These are phyloP conservation scores for Andrena flavipes DNA, from an alignment of 2,888 invertebrate genomes.

Conservation along the genomic window DNA sequence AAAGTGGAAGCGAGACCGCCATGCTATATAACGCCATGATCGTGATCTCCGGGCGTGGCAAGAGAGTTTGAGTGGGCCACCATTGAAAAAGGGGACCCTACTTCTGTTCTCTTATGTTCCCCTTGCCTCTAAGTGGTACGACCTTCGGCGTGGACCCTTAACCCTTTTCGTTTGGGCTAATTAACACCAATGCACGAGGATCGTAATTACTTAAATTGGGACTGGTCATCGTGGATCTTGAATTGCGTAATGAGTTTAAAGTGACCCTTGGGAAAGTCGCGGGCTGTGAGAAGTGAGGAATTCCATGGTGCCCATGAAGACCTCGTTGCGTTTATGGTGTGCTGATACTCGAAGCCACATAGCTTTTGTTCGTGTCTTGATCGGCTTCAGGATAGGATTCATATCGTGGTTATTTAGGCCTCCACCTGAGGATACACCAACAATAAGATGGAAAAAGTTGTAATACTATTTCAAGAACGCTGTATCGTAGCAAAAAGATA, in stretches of 20 bases:
- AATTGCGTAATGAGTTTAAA: background rate
- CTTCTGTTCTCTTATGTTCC: conserved; percentile 67
- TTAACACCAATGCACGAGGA: conserved; percentile 43
- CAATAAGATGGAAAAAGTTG: no score
- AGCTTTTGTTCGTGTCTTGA: conserved; percentile 71
- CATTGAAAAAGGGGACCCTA: conserved; percentile 39
- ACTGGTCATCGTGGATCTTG: background rate
- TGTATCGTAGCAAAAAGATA: background rate
- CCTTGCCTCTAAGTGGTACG: conserved; percentile 76
- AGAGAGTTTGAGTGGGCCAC: conserved; percentile 54
- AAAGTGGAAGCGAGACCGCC: conserved; percentile 15
- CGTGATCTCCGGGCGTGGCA: conserved; percentile 61
- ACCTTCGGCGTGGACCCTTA: conserved; percentile 75
- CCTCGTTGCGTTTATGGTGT: conserved; percentile 43
- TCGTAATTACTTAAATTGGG: conserved; percentile 35
- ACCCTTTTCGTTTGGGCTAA: conserved; percentile 66
- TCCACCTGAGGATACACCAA: background rate
- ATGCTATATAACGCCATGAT: background rate
- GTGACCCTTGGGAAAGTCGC: background rate
- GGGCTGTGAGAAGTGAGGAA: conserved; percentile 1
- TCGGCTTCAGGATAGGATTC: conserved; percentile 21
- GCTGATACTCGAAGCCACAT: conserved; percentile 67
- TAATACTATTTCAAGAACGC: no score
- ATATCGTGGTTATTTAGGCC: background rate
- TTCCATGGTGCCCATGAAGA: conserved; percentile 43